Evolutionary conservation across 2,113 vertebrate species (phyloP), one percentile per base, ranked within the genome.

Genomic region (Hippocampus abdominalis): DNA sequence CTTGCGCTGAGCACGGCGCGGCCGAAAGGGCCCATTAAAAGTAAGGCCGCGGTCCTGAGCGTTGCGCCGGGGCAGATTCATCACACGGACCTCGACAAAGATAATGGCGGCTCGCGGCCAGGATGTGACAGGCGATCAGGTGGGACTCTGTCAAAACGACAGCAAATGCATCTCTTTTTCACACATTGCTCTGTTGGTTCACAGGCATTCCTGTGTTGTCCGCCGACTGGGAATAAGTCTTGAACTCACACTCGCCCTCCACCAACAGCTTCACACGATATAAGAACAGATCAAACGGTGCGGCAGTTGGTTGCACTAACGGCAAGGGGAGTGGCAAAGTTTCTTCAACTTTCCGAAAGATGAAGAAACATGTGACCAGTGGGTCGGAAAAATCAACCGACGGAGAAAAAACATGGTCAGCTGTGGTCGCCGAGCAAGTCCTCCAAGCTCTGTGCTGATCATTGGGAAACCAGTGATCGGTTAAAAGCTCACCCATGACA

Each of bases 71-170:
- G 79, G 71, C 79, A 89, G 86, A 91, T 89, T 90, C 88, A 90
- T 91, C 88, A 89, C 81, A 90, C 84, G 81, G 83, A 76, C 81
- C 84, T 81, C 86, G 81, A 82, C 84, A 79, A 86, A 90, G 90
- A 89, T 91, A 91, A 92, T 90, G 90, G 90, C 88, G 89, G 88
- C 87, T 90, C 86, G 85, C 87, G 88, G 89, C 78, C 88, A 90
- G 27, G 81, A 87, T 90, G 86, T 76, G 85, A 85, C 84, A 85
- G 78, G 27, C 65, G 75, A 78, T 78, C 87, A 77, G 72, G 56
- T 75, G 85, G 84, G 87, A 84, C 78, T 65, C 68, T 71, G 83
- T 87, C 88, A 87, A 64, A 42, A 82, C 79, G 87, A 87, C 71
- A 88, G 70, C 80, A 85, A 66, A 60, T 75, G 57, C 66, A 23